These are phyloP conservation scores for Micromys minutus DNA, from an alignment of 2,113 vertebrate genomes.

Conservation along the genomic window DNA sequence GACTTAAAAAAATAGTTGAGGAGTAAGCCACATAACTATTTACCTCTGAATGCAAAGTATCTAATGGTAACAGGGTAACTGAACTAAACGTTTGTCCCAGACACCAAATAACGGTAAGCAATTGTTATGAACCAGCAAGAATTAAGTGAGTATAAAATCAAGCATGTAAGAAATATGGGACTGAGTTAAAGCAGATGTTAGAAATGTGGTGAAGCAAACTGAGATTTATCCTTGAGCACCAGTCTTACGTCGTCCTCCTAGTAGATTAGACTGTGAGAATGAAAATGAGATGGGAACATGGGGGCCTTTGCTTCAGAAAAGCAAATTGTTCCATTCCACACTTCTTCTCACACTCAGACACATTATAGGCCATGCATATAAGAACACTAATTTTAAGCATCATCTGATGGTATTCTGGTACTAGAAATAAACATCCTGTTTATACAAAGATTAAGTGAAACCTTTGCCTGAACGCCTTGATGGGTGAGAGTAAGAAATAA, in stretches of 20 bases:
- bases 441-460: background rate
- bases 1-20: background rate
- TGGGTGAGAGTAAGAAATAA: background rate
- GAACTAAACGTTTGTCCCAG: background rate
- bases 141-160: background rate
- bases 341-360: background rate
- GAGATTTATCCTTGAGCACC: background rate
- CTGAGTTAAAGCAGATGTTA: background rate
- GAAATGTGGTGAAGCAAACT: background rate
- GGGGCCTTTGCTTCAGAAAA: background rate
- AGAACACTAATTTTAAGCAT: constrained; percentile 32
- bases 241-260: background rate
- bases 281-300: constrained; percentile 17
- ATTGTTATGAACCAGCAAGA: background rate
- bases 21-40: background rate
- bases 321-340: background rate
- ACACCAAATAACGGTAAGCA: background rate
- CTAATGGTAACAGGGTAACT: background rate
- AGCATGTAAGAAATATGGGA: background rate
- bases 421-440: constrained; percentile 32
- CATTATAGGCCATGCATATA: background rate
- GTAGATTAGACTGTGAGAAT: background rate
- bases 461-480: background rate
- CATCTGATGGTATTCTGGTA: constrained; percentile 12
- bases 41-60: background rate